Conservation (phyloP, 2,797 vertebrate species). For the Macrochelys suwanniensis region DNA sequence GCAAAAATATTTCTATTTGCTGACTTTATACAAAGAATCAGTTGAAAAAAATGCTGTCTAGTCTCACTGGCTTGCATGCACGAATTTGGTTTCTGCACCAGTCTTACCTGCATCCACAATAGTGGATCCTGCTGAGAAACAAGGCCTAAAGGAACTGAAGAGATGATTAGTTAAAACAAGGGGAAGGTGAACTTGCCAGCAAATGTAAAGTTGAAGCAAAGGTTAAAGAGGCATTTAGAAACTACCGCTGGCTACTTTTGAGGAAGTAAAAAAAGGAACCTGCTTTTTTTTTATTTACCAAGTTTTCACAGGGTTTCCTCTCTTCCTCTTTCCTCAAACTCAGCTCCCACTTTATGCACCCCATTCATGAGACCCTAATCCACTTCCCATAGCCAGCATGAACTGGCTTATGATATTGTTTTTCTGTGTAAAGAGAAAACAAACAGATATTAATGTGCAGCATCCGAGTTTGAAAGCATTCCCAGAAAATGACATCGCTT, state of each 20-base stretch:
- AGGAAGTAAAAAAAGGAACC: constrained; percentile 10
- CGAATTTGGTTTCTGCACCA: background rate
- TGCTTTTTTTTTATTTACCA: background rate
- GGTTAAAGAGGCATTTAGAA: constrained; percentile 2
- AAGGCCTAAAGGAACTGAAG: background rate
- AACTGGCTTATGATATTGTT: background rate
- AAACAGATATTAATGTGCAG: background rate
- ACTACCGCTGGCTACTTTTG: background rate
- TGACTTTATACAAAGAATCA: background rate
- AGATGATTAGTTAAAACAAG: background rate
- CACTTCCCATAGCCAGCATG: background rate
- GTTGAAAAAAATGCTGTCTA: accelerated
- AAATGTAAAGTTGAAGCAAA: background rate
- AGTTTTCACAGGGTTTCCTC: background rate
- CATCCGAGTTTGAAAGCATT: constrained; percentile 9
- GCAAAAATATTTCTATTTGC: background rate
- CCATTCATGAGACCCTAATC: background rate
- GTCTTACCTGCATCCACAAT: background rate
- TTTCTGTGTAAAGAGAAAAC: constrained; percentile 45
- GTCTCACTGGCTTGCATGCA: background rate
- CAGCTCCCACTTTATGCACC: background rate
- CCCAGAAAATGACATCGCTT: background rate
- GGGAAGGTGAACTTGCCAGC: background rate
- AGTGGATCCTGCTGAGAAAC: background rate
- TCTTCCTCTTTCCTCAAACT: constrained; percentile 35